phyloP scores from a whole-genome alignment of 2,113 vertebrate genomes.

The Morone chrysops region DNA sequence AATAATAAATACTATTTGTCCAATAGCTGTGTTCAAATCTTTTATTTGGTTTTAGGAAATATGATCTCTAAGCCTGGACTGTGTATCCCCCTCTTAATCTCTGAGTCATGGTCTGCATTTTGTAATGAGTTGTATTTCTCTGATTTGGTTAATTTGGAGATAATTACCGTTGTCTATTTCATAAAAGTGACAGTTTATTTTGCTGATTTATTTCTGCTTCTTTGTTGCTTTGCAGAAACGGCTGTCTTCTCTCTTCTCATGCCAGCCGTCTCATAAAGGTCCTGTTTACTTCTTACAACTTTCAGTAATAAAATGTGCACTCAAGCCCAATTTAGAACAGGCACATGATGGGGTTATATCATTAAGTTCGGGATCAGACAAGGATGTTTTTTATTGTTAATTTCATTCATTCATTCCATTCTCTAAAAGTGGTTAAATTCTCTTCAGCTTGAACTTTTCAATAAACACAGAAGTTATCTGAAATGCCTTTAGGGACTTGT shows the following conservation, averaged over 20 bases:
- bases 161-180: neutral
- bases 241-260: neutral
- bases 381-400: neutral
- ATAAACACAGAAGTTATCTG: neutral
- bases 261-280: slow-evolving; percentile 8
- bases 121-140: neutral
- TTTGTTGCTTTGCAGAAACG: neutral
- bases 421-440: neutral
- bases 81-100: neutral
- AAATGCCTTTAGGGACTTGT: neutral
- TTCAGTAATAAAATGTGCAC: neutral
- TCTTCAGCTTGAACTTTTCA: neutral
- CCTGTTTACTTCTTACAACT: neutral
- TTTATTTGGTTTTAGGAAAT: slow-evolving; percentile 7
- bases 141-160: neutral
- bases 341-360: neutral
- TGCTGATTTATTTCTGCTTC: neutral
- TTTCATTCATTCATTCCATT: neutral
- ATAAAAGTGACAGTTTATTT: neutral
- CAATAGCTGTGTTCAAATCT: neutral
- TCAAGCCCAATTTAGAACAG: slow-evolving; percentile 3
- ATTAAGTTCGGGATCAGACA: neutral
- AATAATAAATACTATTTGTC: too few species aligned
- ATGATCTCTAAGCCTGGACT: neutral
- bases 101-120: neutral